Conservation (phyloP, 2,797 vertebrate genomes). For the Micropoecilia bifurca region DNA sequence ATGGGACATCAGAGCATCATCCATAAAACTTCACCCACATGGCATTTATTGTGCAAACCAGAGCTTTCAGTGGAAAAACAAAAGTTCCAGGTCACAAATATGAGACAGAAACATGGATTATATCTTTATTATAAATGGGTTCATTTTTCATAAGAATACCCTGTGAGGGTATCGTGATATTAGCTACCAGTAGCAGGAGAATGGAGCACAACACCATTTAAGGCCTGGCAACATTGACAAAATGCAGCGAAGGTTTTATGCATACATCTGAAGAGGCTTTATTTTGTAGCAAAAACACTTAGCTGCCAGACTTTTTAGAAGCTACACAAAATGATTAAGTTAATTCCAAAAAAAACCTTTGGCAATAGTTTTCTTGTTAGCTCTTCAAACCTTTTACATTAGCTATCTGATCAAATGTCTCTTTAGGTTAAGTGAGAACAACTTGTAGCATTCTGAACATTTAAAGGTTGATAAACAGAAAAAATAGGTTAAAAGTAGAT, state of each 20-base stretch:
- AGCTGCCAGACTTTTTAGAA: not conserved
- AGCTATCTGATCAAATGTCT: not conserved
- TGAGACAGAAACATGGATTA: no score
- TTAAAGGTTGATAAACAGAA: not conserved
- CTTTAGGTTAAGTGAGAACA: not conserved
- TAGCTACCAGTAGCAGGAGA: no score
- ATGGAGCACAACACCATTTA: not conserved
- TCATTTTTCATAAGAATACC: no score
- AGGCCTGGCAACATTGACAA: not conserved
- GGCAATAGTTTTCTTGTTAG: not conserved
- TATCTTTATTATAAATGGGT: no score
- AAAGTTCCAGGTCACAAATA: no score
- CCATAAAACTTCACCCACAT: no score
- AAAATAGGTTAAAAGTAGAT: not conserved
- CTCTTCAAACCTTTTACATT: not conserved
- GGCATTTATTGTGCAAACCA: no score
- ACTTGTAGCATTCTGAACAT: not conserved
- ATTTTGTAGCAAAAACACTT: not conserved
- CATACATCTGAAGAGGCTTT: not conserved
- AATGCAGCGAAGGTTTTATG: not conserved
- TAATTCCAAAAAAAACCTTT: not conserved
- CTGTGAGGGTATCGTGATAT: no score
- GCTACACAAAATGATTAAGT: not conserved
- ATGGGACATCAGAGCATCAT: no score
- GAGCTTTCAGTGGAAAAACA: no score